Evolutionary conservation across 2,113 vertebrate species (phyloP).

Genomic region (Sceloporus tristichus): DNA sequence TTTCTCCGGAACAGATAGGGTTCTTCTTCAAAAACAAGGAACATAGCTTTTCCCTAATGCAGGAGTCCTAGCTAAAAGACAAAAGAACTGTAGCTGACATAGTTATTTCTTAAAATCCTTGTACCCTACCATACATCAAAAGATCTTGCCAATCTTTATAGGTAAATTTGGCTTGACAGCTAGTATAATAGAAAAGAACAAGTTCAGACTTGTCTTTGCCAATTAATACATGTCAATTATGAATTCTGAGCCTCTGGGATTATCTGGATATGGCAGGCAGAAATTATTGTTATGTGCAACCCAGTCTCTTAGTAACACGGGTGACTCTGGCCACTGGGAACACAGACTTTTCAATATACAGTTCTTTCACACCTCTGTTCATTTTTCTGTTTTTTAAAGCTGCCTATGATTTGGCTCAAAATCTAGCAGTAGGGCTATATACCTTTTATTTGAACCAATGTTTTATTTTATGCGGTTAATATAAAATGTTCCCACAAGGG

Average conservation of each 20-base stretch:
- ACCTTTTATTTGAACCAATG: background rate
- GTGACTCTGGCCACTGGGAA: background rate
- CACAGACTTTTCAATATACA: background rate
- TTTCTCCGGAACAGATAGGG: background rate
- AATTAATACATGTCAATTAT: background rate
- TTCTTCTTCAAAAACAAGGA: background rate
- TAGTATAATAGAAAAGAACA: background rate
- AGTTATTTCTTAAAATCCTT: too few relatives aligned
- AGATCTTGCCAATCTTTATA: background rate
- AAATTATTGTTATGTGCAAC: background rate
- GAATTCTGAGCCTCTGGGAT: background rate
- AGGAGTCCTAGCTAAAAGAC: too few relatives aligned
- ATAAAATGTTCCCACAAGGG: too few relatives aligned
- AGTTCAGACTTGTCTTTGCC: slow-evolving; percentile 4
- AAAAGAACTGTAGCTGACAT: too few relatives aligned
- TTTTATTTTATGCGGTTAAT: background rate
- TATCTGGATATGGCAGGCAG: background rate
- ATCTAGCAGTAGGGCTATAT: background rate
- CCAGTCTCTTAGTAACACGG: background rate
- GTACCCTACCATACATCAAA: too few relatives aligned
- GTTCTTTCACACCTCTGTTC: too few relatives aligned
- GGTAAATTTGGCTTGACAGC: background rate
- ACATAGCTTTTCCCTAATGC: background rate
- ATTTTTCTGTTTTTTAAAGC: background rate
- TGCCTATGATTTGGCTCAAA: background rate